Conservation (phyloP, 2,888 invertebrate genomes). For the Agrenia bidenticulata region DNA sequence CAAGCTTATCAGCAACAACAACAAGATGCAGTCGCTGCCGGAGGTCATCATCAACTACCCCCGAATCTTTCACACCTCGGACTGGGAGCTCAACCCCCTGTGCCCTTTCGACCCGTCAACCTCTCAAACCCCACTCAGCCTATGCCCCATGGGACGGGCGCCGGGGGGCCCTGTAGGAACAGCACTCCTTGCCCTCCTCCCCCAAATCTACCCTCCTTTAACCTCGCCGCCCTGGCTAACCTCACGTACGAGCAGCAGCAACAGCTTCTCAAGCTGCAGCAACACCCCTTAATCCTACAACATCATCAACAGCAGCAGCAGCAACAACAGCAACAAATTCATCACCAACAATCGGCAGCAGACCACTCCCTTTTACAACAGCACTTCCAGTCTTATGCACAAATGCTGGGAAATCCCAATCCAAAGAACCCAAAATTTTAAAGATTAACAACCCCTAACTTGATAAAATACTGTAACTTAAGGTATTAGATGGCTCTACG, state of each 20-base stretch:
- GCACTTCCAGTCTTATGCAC: neutral
- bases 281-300: conserved; percentile 36
- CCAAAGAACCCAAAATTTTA: no score
- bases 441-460: no score
- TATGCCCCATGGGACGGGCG: conserved; percentile 13
- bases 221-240: conserved; percentile 31
- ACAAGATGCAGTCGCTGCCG: neutral
- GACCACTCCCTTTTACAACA: neutral
- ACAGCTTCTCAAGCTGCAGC: conserved; percentile 38
- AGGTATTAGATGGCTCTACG: no score
- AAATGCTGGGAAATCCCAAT: neutral
- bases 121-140: conserved; percentile 12
- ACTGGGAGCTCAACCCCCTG: conserved; percentile 22
- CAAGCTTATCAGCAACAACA: conserved; percentile 22
- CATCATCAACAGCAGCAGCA: conserved; percentile 35
- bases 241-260: conserved; percentile 39
- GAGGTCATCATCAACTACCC: neutral
- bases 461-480: no score
- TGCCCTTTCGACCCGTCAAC: conserved; percentile 30
- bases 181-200: conserved; percentile 17
- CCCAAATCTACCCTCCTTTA: conserved; percentile 30
- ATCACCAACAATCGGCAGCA: neutral
- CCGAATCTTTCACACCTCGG: neutral
- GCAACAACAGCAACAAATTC: conserved; percentile 23
- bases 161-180: neutral